Evolutionary conservation across 2,888 invertebrate species (phyloP).

Genomic region (Serrognathus titanus): DNA sequence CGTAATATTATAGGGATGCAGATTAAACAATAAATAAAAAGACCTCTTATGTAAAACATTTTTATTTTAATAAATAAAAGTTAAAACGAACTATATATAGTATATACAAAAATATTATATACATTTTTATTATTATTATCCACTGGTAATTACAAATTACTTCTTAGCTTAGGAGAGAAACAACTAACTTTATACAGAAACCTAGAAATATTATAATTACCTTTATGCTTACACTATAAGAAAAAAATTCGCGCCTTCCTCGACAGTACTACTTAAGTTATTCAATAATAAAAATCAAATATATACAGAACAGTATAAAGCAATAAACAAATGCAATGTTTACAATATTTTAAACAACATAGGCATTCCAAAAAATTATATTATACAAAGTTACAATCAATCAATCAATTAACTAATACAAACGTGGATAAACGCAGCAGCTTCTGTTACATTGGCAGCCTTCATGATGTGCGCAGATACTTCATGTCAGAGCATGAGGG

Average conservation of each 20-base stretch:
- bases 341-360: slow-evolving; percentile 2
- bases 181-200: neutral
- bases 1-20: no score
- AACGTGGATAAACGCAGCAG: neutral
- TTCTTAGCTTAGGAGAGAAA: neutral
- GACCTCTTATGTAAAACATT: slow-evolving; percentile 14
- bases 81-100: slow-evolving; percentile 14
- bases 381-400: neutral
- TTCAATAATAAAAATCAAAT: neutral
- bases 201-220: neutral
- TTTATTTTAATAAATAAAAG: slow-evolving; percentile 16
- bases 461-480: slow-evolving; percentile 12
- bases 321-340: neutral
- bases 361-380: slow-evolving; percentile 2
- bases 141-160: neutral
- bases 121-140: slow-evolving; percentile 10
- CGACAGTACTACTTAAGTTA: neutral
- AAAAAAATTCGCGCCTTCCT: neutral
- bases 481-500: slow-evolving; percentile 8
- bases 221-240: neutral
- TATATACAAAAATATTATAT: slow-evolving; percentile 18
- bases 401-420: neutral
- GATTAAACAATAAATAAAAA: slow-evolving; percentile 22
- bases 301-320: neutral
- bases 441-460: slow-evolving; percentile 15